Evolutionary conservation across 2,888 invertebrate genomes (phyloP).

Genomic region (Chloroclysta siterata): DNA sequence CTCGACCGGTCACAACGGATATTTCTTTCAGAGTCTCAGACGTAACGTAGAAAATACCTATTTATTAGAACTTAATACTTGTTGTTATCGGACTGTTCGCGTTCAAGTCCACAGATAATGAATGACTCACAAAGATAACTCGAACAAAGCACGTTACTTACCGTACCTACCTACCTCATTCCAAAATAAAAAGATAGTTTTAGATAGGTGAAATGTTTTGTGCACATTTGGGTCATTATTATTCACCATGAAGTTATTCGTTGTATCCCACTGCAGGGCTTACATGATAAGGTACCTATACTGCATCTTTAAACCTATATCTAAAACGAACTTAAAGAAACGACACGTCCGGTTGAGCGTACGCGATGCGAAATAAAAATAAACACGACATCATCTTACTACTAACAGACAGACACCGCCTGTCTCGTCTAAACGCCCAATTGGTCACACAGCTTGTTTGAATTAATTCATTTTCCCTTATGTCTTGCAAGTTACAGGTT

Average conservation of each 20-base stretch:
- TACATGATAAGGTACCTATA: too few species aligned
- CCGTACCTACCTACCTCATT: constrained; percentile 26
- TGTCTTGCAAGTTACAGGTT: neutral
- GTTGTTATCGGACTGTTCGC: constrained; percentile 57
- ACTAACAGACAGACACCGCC: constrained; percentile 40
- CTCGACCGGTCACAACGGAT: constrained; percentile 26
- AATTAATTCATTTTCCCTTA: constrained; percentile 6
- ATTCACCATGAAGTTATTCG: neutral
- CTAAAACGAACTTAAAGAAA: constrained; percentile 50
- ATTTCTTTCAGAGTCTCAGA: constrained; percentile 39
- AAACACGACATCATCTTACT: constrained; percentile 49
- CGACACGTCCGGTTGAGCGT: constrained; percentile 72
- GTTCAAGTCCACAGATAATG: constrained; percentile 59
- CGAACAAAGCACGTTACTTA: constrained; percentile 45
- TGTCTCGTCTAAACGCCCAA: constrained; percentile 36
- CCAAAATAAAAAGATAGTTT: constrained; percentile 41
- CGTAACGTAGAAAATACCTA: constrained; percentile 36
- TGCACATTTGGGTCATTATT: constrained; percentile 9
- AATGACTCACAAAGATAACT: constrained; percentile 56
- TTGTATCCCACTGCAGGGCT: neutral
- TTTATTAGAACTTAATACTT: constrained; percentile 39
- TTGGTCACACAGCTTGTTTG: constrained; percentile 36
- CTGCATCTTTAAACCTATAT: too few species aligned
- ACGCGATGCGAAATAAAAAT: constrained; percentile 66
- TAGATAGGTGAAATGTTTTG: constrained; percentile 37